These are phyloP conservation scores for Planiliza haematocheilus DNA, from an alignment of 2,113 vertebrate genomes.

Conservation along the genomic window DNA sequence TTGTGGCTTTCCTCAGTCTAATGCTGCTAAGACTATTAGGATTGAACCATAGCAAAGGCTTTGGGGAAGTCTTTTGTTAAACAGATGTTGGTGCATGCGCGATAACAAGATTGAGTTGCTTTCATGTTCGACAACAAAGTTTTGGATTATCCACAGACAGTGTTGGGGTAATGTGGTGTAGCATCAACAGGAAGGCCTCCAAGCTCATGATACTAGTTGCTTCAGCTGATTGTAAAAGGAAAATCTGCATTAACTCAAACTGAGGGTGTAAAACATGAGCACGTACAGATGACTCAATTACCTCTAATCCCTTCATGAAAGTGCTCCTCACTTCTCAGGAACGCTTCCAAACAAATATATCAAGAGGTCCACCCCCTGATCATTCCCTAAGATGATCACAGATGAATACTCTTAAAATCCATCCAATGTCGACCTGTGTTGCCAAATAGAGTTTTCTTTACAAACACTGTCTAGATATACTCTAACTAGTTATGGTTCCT, in stretches of 20 bases:
- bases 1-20: slow-evolving; percentile 72
- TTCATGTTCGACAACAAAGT: slow-evolving; percentile 71
- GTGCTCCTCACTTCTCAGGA: slow-evolving; percentile 29
- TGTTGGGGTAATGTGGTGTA: slow-evolving; percentile 32
- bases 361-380: slow-evolving; percentile 5
- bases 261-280: slow-evolving; percentile 20
- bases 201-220: slow-evolving; percentile 23
- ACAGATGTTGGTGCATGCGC: slow-evolving; percentile 69
- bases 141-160: slow-evolving; percentile 73
- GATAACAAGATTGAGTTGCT: slow-evolving; percentile 78
- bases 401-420: background rate
- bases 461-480: background rate
- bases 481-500: background rate
- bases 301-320: slow-evolving; percentile 32
- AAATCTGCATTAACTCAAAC: slow-evolving; percentile 29
- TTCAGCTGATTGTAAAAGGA: slow-evolving; percentile 23
- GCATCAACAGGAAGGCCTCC: slow-evolving; percentile 30
- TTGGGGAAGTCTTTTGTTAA: slow-evolving; percentile 72
- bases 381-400: background rate
- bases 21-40: slow-evolving; percentile 77
- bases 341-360: background rate
- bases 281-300: slow-evolving; percentile 46
- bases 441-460: background rate
- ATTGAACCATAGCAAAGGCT: slow-evolving; percentile 75
- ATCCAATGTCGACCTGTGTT: background rate